Conservation (phyloP, 2,113 vertebrate species). For the Pygoscelis antarcticus region DNA sequence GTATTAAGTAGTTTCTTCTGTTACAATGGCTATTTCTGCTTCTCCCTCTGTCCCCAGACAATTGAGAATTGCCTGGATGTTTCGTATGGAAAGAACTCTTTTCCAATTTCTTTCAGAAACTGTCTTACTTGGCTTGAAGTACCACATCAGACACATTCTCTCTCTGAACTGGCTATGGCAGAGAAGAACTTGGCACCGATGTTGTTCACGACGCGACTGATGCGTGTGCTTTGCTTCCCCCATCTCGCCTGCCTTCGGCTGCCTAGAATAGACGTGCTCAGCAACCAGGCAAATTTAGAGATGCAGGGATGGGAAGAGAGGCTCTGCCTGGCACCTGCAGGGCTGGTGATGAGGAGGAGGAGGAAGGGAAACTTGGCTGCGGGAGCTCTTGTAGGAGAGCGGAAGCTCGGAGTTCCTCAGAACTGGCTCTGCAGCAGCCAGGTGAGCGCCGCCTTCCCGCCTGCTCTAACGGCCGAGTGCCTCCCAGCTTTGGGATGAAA, state of each 20-base stretch:
- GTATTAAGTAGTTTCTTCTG: background rate
- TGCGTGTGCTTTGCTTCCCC: conserved; percentile 6
- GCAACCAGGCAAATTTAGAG: conserved; percentile 16
- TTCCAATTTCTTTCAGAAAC: background rate
- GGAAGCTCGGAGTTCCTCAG: background rate
- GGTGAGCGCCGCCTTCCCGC: background rate
- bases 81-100: background rate
- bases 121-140: background rate
- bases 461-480: background rate
- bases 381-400: background rate
- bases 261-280: conserved; percentile 13
- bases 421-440: background rate
- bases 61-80: background rate
- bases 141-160: background rate
- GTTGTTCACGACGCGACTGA: background rate
- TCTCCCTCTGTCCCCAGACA: background rate
- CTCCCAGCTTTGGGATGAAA: background rate
- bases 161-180: background rate
- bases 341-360: background rate
- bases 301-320: background rate
- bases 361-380: background rate
- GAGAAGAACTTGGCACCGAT: background rate
- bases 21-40: background rate
- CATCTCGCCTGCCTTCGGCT: background rate
- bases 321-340: conserved; percentile 15